Conservation (phyloP, 1,140 invertebrate genomes). For the Drepana arcuata region DNA sequence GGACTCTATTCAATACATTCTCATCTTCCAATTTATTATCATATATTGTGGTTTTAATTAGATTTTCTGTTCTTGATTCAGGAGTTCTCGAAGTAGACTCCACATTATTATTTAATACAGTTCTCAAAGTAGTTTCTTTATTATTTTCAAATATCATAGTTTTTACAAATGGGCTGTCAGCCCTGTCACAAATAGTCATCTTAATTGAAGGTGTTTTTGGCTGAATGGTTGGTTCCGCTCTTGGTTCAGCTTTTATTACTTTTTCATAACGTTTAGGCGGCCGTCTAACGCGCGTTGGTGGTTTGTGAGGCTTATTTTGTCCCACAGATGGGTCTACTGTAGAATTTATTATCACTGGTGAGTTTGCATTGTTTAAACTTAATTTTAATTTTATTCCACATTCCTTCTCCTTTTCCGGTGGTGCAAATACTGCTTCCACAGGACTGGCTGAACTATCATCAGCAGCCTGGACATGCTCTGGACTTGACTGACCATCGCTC, state of each 20-base stretch:
- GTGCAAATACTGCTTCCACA: constrained; percentile 21
- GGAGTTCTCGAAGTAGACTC: constrained; percentile 23
- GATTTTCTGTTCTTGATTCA: constrained; percentile 42
- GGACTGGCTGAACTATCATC: constrained; percentile 24
- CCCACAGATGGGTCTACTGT: constrained; percentile 60
- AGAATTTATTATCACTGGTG: constrained; percentile 63
- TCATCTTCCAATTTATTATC: constrained; percentile 58
- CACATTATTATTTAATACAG: constrained; percentile 53
- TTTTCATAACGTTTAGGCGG: constrained; percentile 67
- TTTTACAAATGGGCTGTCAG: constrained; percentile 63
- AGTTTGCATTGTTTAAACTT: constrained; percentile 59
- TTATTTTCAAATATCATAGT: constrained; percentile 59
- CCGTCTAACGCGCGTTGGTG: constrained; percentile 51
- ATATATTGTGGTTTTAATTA: constrained; percentile 59
- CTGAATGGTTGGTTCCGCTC: constrained; percentile 7
- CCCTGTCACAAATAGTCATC: constrained; percentile 66
- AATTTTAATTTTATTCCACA: constrained; percentile 62
- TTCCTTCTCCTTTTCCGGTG: constrained; percentile 38
- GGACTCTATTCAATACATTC: constrained; percentile 63
- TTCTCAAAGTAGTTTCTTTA: constrained; percentile 46
- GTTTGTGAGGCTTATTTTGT: constrained; percentile 47
- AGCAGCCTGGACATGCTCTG: no score
- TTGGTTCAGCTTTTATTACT: constrained; percentile 21
- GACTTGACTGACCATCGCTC: no score
- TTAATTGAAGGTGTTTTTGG: constrained; percentile 49